These are phyloP conservation scores for Galaxias olidus DNA, from an alignment of 2,797 vertebrate genomes.

Conservation along the genomic window DNA sequence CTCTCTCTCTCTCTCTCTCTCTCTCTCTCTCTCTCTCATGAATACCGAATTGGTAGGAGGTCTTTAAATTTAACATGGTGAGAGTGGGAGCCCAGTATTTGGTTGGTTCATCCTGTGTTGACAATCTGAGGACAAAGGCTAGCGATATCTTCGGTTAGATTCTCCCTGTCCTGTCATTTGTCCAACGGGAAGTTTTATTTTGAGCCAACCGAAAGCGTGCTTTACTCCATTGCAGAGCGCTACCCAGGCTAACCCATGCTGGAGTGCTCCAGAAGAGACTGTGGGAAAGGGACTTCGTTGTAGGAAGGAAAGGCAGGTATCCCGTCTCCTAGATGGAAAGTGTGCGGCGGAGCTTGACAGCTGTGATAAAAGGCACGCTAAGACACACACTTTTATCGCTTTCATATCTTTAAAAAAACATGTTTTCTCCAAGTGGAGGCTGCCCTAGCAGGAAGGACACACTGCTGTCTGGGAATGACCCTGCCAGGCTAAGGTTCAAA, in stretches of 20 bases:
- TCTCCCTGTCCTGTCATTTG: neutral
- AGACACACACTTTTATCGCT: conserved; percentile 67
- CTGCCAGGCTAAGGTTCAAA: conserved; percentile 11
- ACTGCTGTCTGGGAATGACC: conserved; percentile 27
- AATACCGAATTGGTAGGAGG: conserved; percentile 73
- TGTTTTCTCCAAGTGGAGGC: conserved; percentile 37
- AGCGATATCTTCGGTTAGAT: conserved; percentile 24
- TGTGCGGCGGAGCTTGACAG: conserved; percentile 46
- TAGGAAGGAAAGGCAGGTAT: conserved; percentile 17
- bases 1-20: too few relatives aligned
- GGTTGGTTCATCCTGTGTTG: conserved; percentile 43
- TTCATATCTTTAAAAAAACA: conserved; percentile 42
- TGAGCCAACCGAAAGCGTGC: conserved; percentile 30
- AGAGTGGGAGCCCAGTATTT: conserved; percentile 58
- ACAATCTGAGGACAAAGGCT: conserved; percentile 38
- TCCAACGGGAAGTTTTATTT: conserved; percentile 30
- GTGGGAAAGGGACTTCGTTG: conserved; percentile 22
- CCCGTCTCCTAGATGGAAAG: conserved; percentile 14
- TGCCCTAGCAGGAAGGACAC: conserved; percentile 31
- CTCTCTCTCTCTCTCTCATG: too few relatives aligned
- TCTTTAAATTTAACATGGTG: conserved; percentile 63
- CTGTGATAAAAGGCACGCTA: conserved; percentile 55
- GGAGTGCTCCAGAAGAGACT: conserved; percentile 8
- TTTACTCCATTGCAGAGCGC: conserved; percentile 25
- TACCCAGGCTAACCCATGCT: neutral